phyloP scores from a whole-genome alignment of 2,888 invertebrate genomes.

The Tetragnatha montana region DNA sequence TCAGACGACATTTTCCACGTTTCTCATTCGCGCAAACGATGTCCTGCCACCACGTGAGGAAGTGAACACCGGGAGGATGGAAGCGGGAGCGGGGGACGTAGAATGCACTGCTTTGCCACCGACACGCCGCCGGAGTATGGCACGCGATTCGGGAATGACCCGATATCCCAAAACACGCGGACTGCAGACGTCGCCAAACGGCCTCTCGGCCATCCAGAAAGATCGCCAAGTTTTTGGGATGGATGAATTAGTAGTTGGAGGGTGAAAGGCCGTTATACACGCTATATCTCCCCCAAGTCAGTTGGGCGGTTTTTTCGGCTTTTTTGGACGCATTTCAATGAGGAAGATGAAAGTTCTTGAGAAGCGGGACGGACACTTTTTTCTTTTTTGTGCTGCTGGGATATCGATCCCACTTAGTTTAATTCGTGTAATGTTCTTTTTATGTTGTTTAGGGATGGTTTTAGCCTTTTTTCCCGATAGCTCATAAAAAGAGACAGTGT shows the following conservation, averaged over 20 bases:
- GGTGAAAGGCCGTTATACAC: not conserved
- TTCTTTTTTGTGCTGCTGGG: too few species aligned
- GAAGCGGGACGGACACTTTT: not conserved
- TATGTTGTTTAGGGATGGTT: too few species aligned
- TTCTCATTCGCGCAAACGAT: not conserved
- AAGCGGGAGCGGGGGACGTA: slow-evolving; percentile 1
- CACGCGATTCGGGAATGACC: slow-evolving; percentile 67
- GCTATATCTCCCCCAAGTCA: not conserved
- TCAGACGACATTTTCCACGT: not conserved
- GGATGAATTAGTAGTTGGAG: not conserved
- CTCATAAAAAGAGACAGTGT: too few species aligned
- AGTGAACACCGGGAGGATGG: slow-evolving; percentile 21
- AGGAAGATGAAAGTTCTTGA: not conserved
- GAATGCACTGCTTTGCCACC: slow-evolving; percentile 33
- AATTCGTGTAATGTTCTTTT: too few species aligned
- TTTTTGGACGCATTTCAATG: not conserved
- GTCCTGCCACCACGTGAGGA: slow-evolving; percentile 36
- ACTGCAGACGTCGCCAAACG: slow-evolving; percentile 42
- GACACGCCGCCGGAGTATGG: slow-evolving; percentile 53
- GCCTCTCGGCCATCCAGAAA: not conserved
- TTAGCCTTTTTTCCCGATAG: too few species aligned
- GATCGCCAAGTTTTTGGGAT: not conserved
- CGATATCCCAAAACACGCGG: slow-evolving; percentile 62
- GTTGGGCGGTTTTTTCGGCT: not conserved
- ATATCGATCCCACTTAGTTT: too few species aligned